Evolutionary conservation across 2,888 invertebrate species (phyloP).

Genomic region (Yponomeuta evonymella): DNA sequence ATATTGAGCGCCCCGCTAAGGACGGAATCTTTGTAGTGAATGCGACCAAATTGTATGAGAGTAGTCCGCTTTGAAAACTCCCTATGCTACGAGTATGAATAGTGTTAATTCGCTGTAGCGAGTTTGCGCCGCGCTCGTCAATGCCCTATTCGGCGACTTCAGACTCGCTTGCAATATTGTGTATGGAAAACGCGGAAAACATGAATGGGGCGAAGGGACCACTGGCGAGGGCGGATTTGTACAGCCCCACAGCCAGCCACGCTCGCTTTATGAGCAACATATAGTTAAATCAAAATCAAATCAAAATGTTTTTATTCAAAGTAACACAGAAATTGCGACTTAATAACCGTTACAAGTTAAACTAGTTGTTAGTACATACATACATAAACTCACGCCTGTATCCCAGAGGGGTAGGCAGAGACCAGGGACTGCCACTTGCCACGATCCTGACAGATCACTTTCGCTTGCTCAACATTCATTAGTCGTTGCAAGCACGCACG

Average conservation of each 20-base stretch:
- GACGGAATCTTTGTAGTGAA: constrained; percentile 71
- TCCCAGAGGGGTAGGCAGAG: no score
- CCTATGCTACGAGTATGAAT: constrained; percentile 66
- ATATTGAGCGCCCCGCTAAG: constrained; percentile 65
- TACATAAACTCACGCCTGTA: no score
- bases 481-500: no score
- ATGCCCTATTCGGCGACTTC: constrained; percentile 72
- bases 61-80: constrained; percentile 75
- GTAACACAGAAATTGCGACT: no score
- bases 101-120: constrained; percentile 76
- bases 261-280: neutral
- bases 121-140: constrained; percentile 70
- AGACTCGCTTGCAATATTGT: constrained; percentile 64
- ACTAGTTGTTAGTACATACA: no score
- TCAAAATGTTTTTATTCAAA: no score
- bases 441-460: no score
- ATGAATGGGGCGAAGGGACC: constrained; percentile 56
- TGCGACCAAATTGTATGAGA: constrained; percentile 76
- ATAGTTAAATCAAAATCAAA: neutral
- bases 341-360: no score
- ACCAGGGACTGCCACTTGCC: no score
- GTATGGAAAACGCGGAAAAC: constrained; percentile 72
- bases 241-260: constrained; percentile 28
- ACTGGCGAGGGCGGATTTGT: constrained; percentile 49
- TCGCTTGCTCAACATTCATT: no score